A percentile compares a stretch with the other conserved stretches of the same genome.
Evolutionary conservation across 1,140 invertebrate species (phyloP).

Genomic region (Phymorhynchus buccinoides): DNA sequence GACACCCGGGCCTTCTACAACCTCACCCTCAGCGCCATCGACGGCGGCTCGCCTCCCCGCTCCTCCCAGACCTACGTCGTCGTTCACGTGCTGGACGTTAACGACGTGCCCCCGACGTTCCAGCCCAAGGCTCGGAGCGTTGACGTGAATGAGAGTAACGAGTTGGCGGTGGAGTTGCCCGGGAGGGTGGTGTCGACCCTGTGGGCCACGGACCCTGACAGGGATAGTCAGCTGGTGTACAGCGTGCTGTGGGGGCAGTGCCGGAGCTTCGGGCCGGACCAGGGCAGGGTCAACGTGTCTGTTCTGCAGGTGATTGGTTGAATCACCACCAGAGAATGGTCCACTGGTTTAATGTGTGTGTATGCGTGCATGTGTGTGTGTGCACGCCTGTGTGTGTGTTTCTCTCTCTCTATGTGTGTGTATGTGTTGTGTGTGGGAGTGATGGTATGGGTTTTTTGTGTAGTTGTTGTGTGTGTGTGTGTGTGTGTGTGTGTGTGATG

Average conservation of each 20-base stretch:
- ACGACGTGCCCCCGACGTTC: constrained; percentile 56
- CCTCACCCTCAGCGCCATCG: constrained; percentile 55
- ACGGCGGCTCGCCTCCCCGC: constrained; percentile 49
- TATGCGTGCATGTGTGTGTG: too few species aligned
- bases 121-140: background rate
- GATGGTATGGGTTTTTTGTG: too few species aligned
- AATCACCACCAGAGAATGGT: too few species aligned
- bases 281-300: constrained; percentile 37
- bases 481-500: background rate
- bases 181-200: background rate
- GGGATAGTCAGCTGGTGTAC: constrained; percentile 22
- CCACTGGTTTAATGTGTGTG: too few species aligned
- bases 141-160: background rate
- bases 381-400: too few species aligned
- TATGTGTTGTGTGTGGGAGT: too few species aligned
- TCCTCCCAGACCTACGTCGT: constrained; percentile 45
- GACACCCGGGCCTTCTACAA: constrained; percentile 48
- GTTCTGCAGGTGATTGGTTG: constrained; percentile 39
- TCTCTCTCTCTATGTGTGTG: too few species aligned
- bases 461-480: background rate
- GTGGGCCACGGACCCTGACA: constrained; percentile 49
- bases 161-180: background rate
- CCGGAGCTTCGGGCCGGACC: background rate
- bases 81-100: constrained; percentile 55
- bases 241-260: constrained; percentile 27